These are phyloP conservation scores for Hiodon tergisus DNA, from an alignment of 2,113 vertebrate genomes.

Conservation along the genomic window DNA sequence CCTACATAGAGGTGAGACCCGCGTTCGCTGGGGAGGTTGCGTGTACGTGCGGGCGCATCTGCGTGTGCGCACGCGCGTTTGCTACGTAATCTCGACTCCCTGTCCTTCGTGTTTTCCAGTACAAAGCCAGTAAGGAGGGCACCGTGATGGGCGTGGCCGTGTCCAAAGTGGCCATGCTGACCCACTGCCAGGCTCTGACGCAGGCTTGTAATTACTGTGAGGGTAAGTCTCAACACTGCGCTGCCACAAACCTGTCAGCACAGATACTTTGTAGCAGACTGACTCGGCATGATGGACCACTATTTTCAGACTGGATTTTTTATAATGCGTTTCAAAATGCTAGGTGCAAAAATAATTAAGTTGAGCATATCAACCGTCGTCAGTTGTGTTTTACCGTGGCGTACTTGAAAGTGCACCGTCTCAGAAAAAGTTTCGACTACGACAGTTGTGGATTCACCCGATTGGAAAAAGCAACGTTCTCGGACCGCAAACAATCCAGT, in stretches of 20 bases:
- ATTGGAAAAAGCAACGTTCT: too few relatives aligned
- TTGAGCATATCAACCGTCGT: too few relatives aligned
- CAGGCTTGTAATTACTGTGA: constrained; percentile 98
- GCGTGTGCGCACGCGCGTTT: background rate
- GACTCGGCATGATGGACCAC: too few relatives aligned
- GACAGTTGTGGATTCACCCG: too few relatives aligned
- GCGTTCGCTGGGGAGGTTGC: background rate
- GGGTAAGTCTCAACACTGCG: constrained; percentile 62
- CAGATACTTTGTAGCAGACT: too few relatives aligned
- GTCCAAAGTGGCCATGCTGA: constrained; percentile 88
- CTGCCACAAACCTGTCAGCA: background rate
- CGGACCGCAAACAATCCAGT: too few relatives aligned
- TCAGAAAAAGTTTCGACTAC: too few relatives aligned
- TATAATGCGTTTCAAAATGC: too few relatives aligned
- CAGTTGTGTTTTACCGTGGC: too few relatives aligned
- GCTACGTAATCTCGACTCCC: background rate
- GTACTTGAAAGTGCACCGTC: too few relatives aligned
- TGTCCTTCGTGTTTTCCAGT: constrained; percentile 55
- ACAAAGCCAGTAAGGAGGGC: constrained; percentile 96
- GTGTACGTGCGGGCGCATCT: constrained; percentile 6
- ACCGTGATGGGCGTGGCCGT: constrained; percentile 96
- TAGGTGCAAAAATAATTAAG: too few relatives aligned
- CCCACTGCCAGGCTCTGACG: constrained; percentile 91
- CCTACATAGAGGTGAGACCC: constrained; percentile 85
- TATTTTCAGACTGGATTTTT: too few relatives aligned